Base-by-base conservation (phyloP, 2,113 vertebrate species). In the Oriolus oriolus region DNA sequence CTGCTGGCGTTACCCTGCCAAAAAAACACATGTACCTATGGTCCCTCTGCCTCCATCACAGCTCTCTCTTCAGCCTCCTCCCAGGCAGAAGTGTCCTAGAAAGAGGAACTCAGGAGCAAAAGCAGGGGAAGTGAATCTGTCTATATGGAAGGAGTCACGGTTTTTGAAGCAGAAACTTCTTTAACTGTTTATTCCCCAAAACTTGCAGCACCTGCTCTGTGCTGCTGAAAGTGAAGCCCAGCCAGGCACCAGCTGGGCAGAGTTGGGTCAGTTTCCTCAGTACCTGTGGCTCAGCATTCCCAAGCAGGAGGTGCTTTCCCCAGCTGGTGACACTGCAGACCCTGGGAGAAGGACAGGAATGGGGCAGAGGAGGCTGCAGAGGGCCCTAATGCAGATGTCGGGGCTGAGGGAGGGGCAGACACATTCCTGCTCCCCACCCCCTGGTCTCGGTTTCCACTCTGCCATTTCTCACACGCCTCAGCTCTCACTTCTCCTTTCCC, bases 401-500 rank as follows among this genome's bases (percentile, higher is more conserved):
- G 57, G 6, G 57, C 68, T 44, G 12, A 35, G 24, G 15, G 57
- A 21, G 9, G 7, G 16, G 24, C 65, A 45, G 49, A 30, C 70
- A 82, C 35, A 49, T 41, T 69, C 75, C 71, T 54, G 60, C 33
- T 76, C 84, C 42, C 59, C 84, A 69, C 56, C 27, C 13, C 1
- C 35, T 27, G 12, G 7, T 30, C 24, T 84, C 19, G 1, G 54
- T 60, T 68, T 44, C 39, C 16, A 5, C 16, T 66, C 13, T 7
- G n/a, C 30, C 39, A 11, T 33, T 90, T 93, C 71, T 64, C 71
- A 33, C 27, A 26, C 15, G 74, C 31, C 35, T n/a, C 39, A 42
- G 22, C 27, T 94, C 47, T 96, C 87, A 84, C 66, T 96, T 97
- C 94, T 87, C 45, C 75, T 86, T 97, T 96, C 80, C 22, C 17